These are phyloP conservation scores for Lordiphosa collinella DNA, from an alignment of 1,140 invertebrate species.

Conservation along the genomic window DNA sequence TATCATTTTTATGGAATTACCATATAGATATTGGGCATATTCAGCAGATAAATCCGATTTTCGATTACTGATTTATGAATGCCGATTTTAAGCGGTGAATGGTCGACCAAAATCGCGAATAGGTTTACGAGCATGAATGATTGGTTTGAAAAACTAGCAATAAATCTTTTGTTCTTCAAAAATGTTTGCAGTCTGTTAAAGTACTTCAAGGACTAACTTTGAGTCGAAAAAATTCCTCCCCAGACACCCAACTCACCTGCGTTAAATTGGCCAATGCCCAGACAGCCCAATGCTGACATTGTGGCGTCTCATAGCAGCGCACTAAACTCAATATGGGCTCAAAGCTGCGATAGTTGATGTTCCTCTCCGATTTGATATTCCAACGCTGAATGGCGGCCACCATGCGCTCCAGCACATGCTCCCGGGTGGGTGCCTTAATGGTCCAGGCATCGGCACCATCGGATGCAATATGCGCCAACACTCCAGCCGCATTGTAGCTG, in stretches of 20 bases:
- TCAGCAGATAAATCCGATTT: too few relatives aligned
- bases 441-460: constrained; percentile 93
- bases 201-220: too few relatives aligned
- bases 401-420: constrained; percentile 89
- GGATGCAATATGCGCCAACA: constrained; percentile 96
- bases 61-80: too few relatives aligned
- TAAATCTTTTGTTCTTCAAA: too few relatives aligned
- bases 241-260: constrained; percentile 81
- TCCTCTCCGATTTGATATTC: constrained; percentile 91
- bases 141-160: too few relatives aligned
- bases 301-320: constrained; percentile 89
- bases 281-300: constrained; percentile 97
- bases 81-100: too few relatives aligned
- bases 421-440: constrained; percentile 84
- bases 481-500: constrained; percentile 97
- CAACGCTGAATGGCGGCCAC: constrained; percentile 91
- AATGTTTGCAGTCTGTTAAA: too few relatives aligned
- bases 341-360: constrained; percentile 98
- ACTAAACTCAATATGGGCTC: constrained; percentile 93
- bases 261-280: constrained; percentile 99
- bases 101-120: too few relatives aligned
- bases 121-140: too few relatives aligned
- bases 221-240: too few relatives aligned
- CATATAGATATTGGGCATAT: too few relatives aligned
- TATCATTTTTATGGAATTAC: too few relatives aligned